Evolutionary conservation across 2,113 vertebrate genomes (phyloP), one percentile per base, ranked within the genome.

Genomic region (Promerops cafer): DNA sequence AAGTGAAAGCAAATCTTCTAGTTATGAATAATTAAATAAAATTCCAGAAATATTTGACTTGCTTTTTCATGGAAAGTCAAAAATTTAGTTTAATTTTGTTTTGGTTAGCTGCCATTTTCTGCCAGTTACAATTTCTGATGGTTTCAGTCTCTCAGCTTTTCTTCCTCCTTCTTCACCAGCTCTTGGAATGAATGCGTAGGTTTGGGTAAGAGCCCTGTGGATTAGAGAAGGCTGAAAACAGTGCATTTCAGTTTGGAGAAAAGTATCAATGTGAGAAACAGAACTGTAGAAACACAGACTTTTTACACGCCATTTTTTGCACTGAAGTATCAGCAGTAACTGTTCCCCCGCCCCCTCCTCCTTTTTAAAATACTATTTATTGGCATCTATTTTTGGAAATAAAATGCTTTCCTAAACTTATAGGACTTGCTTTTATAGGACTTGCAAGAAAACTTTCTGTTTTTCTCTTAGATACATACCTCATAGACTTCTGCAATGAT

Each of bases 291-390:
- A 84, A 65, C 7, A 65, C 5, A 57, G 15, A 39, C 37, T 44
- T 65, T 56, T 77, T 78, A 19, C 24, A 69, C 0, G 0, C 10
- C 28, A 4, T 4, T 61, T 78, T 91, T 65, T 84, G 16, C 31
- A 30, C 5, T 24, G 44, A 72, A 54, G 31, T 52, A 74, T 39
- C 31, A 57, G 30, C 11, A 74, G 22, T 40, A 44, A 8, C 9
- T 63, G 3, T 5, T 50, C 1, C 9, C 1, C 1, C 0, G 0
- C 3, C 2, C 22, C 10, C 19, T 70, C 3, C 16, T 21, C 10
- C 7, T 60, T 72, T 83, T 60, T 4, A 39, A 92, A 74, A 69
- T 9, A 57, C 21, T 53, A 7, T 52, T 69, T 47, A 14, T 44
- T 52, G 19, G 22, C 19, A 56, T n/a, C 23, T 31, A 6, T 28